phyloP scores from a whole-genome alignment of 2,113 vertebrate species.

The Drymodes brunneopygia region DNA sequence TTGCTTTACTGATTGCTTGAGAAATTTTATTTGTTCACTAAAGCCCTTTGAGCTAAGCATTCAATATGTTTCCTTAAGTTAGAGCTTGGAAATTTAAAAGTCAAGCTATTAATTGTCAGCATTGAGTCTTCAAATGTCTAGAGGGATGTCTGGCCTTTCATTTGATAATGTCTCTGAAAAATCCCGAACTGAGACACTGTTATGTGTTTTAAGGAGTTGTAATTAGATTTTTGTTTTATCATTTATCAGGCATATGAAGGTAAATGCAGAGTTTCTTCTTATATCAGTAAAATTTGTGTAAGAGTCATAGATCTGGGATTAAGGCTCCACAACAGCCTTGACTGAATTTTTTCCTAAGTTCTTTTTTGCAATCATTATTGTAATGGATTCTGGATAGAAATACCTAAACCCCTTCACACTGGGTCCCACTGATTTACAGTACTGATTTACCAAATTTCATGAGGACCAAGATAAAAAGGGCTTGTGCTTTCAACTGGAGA shows the following conservation, averaged over 20 bases:
- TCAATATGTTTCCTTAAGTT: not conserved
- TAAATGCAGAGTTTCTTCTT: not conserved
- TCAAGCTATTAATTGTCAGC: constrained; percentile 12
- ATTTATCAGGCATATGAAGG: not conserved
- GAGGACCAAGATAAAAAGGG: not conserved
- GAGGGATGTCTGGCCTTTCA: not conserved
- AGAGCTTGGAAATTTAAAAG: constrained; percentile 11
- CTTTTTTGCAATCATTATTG: not conserved
- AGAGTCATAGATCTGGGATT: not conserved
- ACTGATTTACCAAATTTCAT: not conserved
- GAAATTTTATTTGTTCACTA: constrained; percentile 10
- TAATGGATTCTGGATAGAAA: not conserved
- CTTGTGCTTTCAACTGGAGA: not conserved
- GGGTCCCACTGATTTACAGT: not conserved
- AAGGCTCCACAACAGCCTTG: not conserved
- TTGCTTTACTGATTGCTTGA: not conserved
- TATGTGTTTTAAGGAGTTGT: not conserved
- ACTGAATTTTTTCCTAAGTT: constrained; percentile 7
- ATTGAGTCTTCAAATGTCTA: constrained; percentile 12
- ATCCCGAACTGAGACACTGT: not conserved
- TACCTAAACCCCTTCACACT: not conserved
- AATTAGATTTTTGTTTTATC: constrained; percentile 28
- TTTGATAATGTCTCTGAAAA: constrained; percentile 9
- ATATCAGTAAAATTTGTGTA: not conserved
- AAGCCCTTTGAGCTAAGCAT: not conserved